Evolutionary conservation across 2,113 vertebrate species (phyloP), one percentile per base, ranked within the genome.

Genomic region (Brachyhypopomus gauderio): DNA sequence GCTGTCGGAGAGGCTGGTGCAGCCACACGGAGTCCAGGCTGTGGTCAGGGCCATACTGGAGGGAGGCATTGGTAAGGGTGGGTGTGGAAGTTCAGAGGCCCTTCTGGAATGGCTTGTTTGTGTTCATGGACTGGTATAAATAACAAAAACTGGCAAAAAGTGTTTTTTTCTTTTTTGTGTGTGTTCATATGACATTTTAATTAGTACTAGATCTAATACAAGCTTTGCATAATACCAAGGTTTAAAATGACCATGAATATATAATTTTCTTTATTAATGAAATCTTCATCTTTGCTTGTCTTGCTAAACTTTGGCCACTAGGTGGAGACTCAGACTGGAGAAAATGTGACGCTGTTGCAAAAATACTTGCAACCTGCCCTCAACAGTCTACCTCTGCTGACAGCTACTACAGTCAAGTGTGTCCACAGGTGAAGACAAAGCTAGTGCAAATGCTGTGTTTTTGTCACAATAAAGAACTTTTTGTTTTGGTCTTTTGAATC

Each of bases 31-130:
- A 2, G 95, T 98, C 8, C 97, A 96, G 88, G 94, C 96, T 0
- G 95, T 98, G 20, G 93, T 97, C 72, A 91, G 93, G 83, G 97
- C 95, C 58, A 83, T 99, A 85, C 38, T 99, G 87, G 96, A 96
- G 84, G 95, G 93, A 82, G 93, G 94, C 2, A 91, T 93, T 9
- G 95, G 98, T 97, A 90, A 91, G 92, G 3, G 2, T 34, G 11
- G 2, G 63, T 74, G 45, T 14, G 17, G n/a, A 60, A 60, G 3
- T 60, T 60, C 20, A 22, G n/a, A 14, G 45, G 45, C 45, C 2
- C 12, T 52, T 60, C 56, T 17, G 20, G 2, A 58, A 58, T 17
- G 20, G 3, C 41, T 45, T 6, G 41, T 45, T 30, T 30, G 30
- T 30, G 30, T 30, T 30, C 30, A 30, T 30, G 41, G 41, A 45